Evolutionary conservation across 2,797 vertebrate genomes (phyloP), one percentile per base, ranked within the genome.

Genomic region (Silurus aristotelis): DNA sequence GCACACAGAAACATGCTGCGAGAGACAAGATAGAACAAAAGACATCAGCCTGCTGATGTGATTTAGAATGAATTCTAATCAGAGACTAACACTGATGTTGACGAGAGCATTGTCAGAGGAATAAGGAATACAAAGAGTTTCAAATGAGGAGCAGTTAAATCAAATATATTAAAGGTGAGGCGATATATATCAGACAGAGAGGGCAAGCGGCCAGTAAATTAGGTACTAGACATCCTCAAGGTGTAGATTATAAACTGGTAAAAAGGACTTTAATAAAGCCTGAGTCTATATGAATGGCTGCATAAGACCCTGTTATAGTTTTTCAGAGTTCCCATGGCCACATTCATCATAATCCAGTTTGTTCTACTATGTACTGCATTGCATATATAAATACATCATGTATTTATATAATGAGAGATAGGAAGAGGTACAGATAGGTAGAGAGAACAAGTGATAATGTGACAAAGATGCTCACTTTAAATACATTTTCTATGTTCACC

Each of bases 261-360:
- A 76, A 1, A 27, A 38, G 27, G 55, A 52, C 55, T 77, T 77
- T 77, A 77, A 60, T 84, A 55, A 78, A 6, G 58, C 19, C 19
- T 43, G 27, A 46, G 25, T 48, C 27, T 68, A 31, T 52, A 22
- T 83, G 63, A 52, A 22, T 72, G 60, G n/a, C 31, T 85, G 48
- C 27, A 76, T 86, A 27, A 82, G 71, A 80, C 12, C 12, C 43
- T 80, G 56, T 63, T 72, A 79, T 38, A 84, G 73, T 83, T 76
- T 76, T 27, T 80, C 86, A 71, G n/a, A 61, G 86, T 71, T 87
- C 90, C 88, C 90, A 89, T 58, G 12, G 75, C 27, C 61, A 75
- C 8, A 58, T 80, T 88, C 22, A 46, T 86, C 55, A 43, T n/a
- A 76, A 80, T 80, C n/a, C 38, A 80, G 63, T 80, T 76, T 78